phyloP scores from a whole-genome alignment of 2,888 invertebrate species.

The Maniola hyperantus region DNA sequence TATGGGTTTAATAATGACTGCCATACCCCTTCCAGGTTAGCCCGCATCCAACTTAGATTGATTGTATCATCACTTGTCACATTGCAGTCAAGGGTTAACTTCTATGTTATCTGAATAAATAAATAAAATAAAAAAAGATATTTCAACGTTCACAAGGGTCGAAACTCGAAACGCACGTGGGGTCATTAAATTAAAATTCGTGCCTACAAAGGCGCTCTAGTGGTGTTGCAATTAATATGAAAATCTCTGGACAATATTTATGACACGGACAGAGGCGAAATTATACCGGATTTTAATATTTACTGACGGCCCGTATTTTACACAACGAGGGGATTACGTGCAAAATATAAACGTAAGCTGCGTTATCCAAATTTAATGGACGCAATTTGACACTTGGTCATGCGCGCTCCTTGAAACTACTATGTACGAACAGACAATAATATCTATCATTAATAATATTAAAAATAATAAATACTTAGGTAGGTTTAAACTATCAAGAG shows the following conservation, averaged over 20 bases:
- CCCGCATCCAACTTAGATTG: too few relatives aligned
- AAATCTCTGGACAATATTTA: constrained; percentile 73
- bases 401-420: constrained; percentile 55
- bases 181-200: constrained; percentile 64
- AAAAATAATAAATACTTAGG: too few relatives aligned
- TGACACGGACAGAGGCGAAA: constrained; percentile 66
- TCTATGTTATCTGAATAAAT: too few relatives aligned
- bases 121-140: constrained; percentile 33
- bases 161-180: constrained; percentile 37
- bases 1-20: too few relatives aligned
- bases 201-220: constrained; percentile 60
- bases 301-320: constrained; percentile 74
- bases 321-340: constrained; percentile 66
- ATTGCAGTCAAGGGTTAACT: too few relatives aligned
- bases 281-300: constrained; percentile 74
- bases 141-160: constrained; percentile 26
- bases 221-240: constrained; percentile 70
- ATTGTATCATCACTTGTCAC: too few relatives aligned
- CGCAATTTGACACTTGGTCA: constrained; percentile 67
- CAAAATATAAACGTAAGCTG: constrained; percentile 60
- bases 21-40: too few relatives aligned
- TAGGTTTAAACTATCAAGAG: too few relatives aligned
- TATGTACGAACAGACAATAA: neutral
- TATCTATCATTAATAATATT: too few relatives aligned
- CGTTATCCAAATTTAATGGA: constrained; percentile 64